A percentile compares a stretch with the other conserved stretches of the same genome.
These are phyloP conservation scores for Silurus asotus DNA, from an alignment of 2,113 vertebrate genomes.

Conservation along the genomic window DNA sequence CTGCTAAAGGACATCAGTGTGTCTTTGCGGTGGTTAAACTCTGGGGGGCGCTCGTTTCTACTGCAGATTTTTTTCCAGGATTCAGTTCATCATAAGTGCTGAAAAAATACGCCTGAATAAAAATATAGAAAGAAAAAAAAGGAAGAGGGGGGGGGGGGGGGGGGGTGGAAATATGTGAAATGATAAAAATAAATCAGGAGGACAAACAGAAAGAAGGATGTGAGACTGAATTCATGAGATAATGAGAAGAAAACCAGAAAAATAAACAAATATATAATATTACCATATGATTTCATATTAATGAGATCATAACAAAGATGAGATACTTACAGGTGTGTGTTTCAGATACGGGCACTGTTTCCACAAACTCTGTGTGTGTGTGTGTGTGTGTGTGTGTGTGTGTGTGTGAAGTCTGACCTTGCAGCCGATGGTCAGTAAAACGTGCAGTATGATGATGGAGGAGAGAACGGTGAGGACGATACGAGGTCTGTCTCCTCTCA, in stretches of 20 bases:
- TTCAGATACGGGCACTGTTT: background rate
- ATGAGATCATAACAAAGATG: background rate
- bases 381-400: background rate
- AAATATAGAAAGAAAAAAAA: background rate
- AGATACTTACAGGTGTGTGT: background rate
- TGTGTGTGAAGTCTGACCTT: conserved; percentile 71
- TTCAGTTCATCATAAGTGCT: conserved; percentile 71
- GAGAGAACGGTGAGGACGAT: conserved; percentile 76
- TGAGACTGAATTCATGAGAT: background rate
- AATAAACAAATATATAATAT: background rate
- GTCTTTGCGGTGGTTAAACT: conserved; percentile 58
- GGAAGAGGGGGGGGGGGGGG: background rate
- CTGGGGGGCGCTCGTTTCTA: conserved; percentile 14
- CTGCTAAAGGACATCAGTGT: conserved; percentile 55
- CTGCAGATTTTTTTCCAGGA: conserved; percentile 35
- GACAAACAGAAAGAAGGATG: background rate
- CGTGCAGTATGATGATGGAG: conserved; percentile 79
- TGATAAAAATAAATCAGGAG: background rate
- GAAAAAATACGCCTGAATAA: conserved; percentile 86
- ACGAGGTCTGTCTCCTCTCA: conserved; percentile 85
- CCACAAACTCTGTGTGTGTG: background rate
- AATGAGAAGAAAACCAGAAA: background rate
- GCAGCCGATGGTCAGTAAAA: conserved; percentile 86
- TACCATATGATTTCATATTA: background rate
- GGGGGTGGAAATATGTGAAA: no score